phyloP scores from a whole-genome alignment of 2,113 vertebrate genomes.

The Chunga burmeisteri region DNA sequence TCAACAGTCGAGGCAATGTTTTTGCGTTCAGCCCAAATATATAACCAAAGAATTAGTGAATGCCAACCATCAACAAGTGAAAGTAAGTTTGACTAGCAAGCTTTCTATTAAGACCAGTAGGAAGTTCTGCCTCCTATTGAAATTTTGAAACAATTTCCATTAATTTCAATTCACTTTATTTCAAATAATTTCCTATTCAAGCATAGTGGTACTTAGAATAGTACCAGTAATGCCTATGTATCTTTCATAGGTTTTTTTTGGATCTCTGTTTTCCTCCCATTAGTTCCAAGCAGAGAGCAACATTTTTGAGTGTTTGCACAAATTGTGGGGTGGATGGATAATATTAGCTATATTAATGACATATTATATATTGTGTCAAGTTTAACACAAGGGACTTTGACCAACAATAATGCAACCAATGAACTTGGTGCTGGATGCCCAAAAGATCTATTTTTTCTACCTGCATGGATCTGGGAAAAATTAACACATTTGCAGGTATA shows the following conservation, averaged over 20 bases:
- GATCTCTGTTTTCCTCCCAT: background rate
- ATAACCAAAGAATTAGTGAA: conserved; percentile 75
- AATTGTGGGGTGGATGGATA: background rate
- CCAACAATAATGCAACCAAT: background rate
- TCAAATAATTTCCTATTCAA: background rate
- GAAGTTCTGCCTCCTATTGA: background rate
- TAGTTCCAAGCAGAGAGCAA: background rate
- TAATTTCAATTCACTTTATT: background rate
- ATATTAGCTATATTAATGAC: background rate
- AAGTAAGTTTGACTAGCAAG: conserved; percentile 70
- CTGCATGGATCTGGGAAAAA: background rate
- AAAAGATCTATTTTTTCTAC: background rate
- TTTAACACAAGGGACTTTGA: background rate
- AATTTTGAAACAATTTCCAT: background rate
- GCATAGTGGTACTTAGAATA: background rate
- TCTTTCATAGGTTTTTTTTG: background rate
- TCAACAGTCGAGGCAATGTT: conserved; percentile 92
- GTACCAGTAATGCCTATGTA: background rate
- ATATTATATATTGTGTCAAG: background rate
- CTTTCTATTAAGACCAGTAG: background rate
- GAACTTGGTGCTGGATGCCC: background rate
- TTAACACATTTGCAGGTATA: background rate
- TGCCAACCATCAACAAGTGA: conserved; percentile 69
- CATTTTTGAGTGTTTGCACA: background rate
- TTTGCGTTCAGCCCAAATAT: conserved; percentile 86